Base-by-base conservation (phyloP, 2,113 vertebrate genomes). In the Boulengeromyrus knoepffleri region DNA sequence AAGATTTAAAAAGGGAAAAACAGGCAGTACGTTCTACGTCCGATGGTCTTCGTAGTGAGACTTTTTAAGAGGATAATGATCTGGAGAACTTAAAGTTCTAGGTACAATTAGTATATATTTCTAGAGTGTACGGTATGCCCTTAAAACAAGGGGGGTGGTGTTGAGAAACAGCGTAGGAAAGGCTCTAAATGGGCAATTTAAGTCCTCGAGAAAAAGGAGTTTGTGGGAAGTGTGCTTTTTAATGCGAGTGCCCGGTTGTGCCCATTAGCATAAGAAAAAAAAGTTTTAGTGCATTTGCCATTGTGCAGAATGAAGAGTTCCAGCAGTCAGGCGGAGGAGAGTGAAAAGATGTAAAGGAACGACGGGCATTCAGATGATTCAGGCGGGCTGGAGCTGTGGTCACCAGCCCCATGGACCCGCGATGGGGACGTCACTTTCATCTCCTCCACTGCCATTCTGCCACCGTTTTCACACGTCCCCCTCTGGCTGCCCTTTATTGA, bases 191-290 rank as follows among this genome's bases (percentile, higher is more conserved):
- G 90, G 90, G 42, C 88, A 89, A 88, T 88, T 88, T 88, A 89
- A 89, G 77, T 89, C 56, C 90, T 89, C 77, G 19, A 92, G 89
- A 88, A 94, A 88, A 92, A 74, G 90, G 92, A 91, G 93, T 95
- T 95, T 92, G 95, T 95, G 96, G 95, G 95, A 96, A 97, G 95
- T 96, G 95, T 94, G 92, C 95, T 94, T 95, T 97, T 97, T 96
- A 96, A 93, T 96, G 95, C 94, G 96, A 97, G 95, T 95, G 91
- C 95, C 91, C 85, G 90, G 96, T 97, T 93, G 94, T 93, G 90
- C 89, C 66, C 93, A 99, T 99, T 99, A 98, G 97, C 98, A 99
- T 99, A 96, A 98, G 97, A 98, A 99, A 96, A 97, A 95, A 97
- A 97, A 97, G 97, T 97, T 97, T 98, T 97, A 97, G 97, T 97